phyloP scores from a whole-genome alignment of 2,113 vertebrate species.

The Monopterus albus region DNA sequence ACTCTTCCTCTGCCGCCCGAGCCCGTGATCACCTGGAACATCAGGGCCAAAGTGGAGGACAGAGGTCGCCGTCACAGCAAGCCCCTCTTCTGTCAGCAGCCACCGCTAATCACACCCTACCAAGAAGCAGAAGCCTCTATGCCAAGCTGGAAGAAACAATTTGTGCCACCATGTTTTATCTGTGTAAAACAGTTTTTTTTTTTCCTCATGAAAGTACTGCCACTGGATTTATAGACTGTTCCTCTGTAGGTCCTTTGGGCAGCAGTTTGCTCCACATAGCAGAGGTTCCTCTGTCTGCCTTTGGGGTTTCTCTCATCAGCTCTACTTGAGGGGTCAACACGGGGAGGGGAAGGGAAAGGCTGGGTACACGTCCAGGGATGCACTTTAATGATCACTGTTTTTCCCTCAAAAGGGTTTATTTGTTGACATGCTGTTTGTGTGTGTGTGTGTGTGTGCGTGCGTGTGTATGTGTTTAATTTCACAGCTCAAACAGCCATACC shows the following conservation, averaged over 20 bases:
- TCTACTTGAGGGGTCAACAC: slow-evolving; percentile 52
- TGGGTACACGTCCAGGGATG: slow-evolving; percentile 76
- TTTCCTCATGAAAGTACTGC: slow-evolving; percentile 76
- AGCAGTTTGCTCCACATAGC: slow-evolving; percentile 48
- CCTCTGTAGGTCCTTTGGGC: slow-evolving; percentile 64
- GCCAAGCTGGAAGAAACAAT: slow-evolving; percentile 69
- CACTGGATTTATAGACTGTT: slow-evolving; percentile 77
- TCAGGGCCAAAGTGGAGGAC: slow-evolving; percentile 36
- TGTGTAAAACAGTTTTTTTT: slow-evolving; percentile 58
- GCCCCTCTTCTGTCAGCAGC: slow-evolving; percentile 43
- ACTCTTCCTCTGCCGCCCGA: slow-evolving; percentile 44
- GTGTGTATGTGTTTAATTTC: slow-evolving; percentile 64
- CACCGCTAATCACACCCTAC: slow-evolving; percentile 50
- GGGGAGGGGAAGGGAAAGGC: slow-evolving; percentile 35
- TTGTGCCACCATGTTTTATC: slow-evolving; percentile 68
- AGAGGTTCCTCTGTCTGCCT: slow-evolving; percentile 59
- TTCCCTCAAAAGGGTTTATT: slow-evolving; percentile 37
- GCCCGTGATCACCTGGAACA: slow-evolving; percentile 37
- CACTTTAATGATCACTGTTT: slow-evolving; percentile 80
- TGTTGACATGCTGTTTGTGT: slow-evolving; percentile 7
- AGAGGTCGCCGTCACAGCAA: slow-evolving; percentile 45
- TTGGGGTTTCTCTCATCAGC: slow-evolving; percentile 51
- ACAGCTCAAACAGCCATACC: slow-evolving; percentile 79
- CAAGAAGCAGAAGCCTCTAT: slow-evolving; percentile 61
- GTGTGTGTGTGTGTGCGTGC: no score